phyloP scores from a whole-genome alignment of 2,888 invertebrate species.

The Zhengitettix transpicula region DNA sequence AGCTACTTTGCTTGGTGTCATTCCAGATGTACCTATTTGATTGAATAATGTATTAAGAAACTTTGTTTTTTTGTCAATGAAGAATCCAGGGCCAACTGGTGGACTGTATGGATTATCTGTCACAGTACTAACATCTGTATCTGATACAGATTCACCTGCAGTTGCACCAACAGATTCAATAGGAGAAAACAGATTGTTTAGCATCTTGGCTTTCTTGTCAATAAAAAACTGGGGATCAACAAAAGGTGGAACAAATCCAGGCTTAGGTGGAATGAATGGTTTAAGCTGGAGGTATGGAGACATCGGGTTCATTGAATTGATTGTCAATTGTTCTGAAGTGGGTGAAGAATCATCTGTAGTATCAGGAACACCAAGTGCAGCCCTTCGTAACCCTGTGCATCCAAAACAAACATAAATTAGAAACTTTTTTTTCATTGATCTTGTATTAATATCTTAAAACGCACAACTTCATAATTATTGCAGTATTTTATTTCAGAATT shows the following conservation, averaged over 20 bases:
- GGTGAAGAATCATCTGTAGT: no score
- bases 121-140: neutral
- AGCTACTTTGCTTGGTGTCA: no score
- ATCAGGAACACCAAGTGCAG: neutral
- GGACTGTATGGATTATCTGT: neutral
- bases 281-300: constrained; percentile 14
- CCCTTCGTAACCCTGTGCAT: neutral
- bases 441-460: no score
- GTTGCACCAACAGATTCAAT: neutral
- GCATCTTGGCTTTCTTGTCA: constrained; percentile 8
- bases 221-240: constrained; percentile 15
- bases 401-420: neutral
- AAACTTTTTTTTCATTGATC: no score
- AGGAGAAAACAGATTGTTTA: constrained; percentile 8
- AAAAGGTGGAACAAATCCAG: constrained; percentile 19
- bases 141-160: neutral
- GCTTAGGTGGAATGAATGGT: constrained; percentile 22
- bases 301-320: constrained; percentile 4
- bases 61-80: constrained; percentile 9
- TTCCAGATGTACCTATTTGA: neutral
- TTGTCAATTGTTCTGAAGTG: neutral
- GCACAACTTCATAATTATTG: no score
- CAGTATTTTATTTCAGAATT: no score
- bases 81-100: constrained; percentile 10
- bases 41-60: constrained; percentile 8